Percentiles rank a stretch among this genome's conserved stretches.
Conservation (phyloP, 2,113 vertebrate genomes). For the Hippocampus zosterae region DNA sequence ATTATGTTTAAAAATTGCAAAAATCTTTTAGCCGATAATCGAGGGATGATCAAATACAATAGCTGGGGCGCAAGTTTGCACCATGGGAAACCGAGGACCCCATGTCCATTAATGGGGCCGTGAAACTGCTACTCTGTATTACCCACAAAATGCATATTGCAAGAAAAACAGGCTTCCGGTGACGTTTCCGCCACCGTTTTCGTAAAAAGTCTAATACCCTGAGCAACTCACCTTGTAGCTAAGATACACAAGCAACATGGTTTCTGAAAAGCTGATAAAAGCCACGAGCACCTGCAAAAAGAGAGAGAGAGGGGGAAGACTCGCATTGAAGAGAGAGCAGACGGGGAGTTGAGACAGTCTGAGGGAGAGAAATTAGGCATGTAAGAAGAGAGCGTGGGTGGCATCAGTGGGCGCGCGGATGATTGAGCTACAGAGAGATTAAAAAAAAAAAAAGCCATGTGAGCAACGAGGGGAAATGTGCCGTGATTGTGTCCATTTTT, state of each 20-base stretch:
- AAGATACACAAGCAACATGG: conserved; percentile 80
- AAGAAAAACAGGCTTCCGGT: conserved; percentile 4
- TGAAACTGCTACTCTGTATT: no score
- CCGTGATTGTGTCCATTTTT: conserved; percentile 27
- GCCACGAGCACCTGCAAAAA: conserved; percentile 76
- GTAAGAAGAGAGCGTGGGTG: conserved; percentile 57
- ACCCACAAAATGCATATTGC: no score
- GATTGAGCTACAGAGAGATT: conserved; percentile 55
- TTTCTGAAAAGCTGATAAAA: conserved; percentile 81
- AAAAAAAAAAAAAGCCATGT: conserved; percentile 38
- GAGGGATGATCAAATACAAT: no score
- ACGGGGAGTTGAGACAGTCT: conserved; percentile 25
- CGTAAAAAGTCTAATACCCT: background rate
- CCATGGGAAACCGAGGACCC: no score
- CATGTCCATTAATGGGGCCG: no score
- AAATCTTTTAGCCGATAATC: no score
- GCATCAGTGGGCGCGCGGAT: conserved; percentile 58
- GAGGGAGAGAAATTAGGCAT: conserved; percentile 53
- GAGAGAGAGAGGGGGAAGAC: background rate
- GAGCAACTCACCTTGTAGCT: conserved; percentile 78
- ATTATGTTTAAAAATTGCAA: no score
- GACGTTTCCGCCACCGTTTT: background rate
- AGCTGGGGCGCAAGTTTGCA: no score
- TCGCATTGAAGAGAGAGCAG: conserved; percentile 5
- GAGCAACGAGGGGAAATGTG: conserved; percentile 40